Conservation (phyloP, 2,797 vertebrate genomes). For the Xenopus petersii region DNA sequence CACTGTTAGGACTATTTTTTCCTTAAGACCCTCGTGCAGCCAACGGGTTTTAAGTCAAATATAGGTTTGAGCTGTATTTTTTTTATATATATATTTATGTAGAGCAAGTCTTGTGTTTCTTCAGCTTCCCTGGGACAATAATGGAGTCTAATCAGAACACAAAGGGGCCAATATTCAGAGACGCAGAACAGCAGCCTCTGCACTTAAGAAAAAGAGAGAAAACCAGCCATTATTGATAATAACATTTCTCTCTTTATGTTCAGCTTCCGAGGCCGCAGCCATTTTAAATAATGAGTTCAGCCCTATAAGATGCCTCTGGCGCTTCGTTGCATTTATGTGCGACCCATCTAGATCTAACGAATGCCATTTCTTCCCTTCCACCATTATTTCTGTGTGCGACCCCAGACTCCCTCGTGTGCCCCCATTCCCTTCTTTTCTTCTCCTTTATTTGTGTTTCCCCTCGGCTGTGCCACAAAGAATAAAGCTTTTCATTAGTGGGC, state of each 20-base stretch:
- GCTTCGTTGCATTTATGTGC: slow-evolving; percentile 2
- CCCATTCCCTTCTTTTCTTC: slow-evolving; percentile 2
- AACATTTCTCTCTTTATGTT: background rate
- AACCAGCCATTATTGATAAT: background rate
- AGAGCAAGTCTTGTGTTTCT: too few relatives aligned
- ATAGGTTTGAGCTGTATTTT: too few relatives aligned
- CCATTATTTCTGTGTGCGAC: slow-evolving; percentile 15
- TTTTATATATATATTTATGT: too few relatives aligned
- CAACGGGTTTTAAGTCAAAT: too few relatives aligned
- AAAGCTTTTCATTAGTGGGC: slow-evolving; percentile 33
- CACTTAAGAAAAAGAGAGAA: too few relatives aligned
- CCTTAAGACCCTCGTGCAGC: too few relatives aligned
- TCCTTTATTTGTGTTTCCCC: slow-evolving; percentile 18
- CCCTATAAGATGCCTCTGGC: slow-evolving; percentile 9
- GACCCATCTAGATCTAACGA: slow-evolving; percentile 10
- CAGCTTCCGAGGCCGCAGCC: background rate
- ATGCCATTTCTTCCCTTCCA: background rate
- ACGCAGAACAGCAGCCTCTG: too few relatives aligned
- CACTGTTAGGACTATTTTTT: too few relatives aligned
- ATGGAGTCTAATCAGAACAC: too few relatives aligned
- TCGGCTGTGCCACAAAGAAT: slow-evolving; percentile 19
- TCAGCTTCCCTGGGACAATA: too few relatives aligned
- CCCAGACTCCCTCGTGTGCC: slow-evolving; percentile 1
- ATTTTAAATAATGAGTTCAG: slow-evolving; percentile 14
- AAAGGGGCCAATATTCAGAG: too few relatives aligned